Evolutionary conservation across 2,113 vertebrate genomes (phyloP).

Genomic region (Tauraco erythrolophus): DNA sequence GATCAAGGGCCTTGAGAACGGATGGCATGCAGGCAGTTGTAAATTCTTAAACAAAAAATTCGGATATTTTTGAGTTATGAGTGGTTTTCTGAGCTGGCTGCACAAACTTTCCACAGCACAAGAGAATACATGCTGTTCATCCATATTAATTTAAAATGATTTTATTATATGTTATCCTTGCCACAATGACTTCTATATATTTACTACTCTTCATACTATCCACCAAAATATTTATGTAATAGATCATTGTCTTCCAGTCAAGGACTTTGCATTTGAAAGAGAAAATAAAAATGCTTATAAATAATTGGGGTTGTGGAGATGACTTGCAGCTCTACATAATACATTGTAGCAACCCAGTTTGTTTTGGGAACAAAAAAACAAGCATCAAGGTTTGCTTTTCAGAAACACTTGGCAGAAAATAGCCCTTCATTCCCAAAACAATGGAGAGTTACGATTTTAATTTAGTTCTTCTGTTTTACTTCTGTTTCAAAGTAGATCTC

Average conservation of each 20-base stretch:
- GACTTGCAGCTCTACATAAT: not conserved
- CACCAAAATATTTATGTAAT: constrained; percentile 18
- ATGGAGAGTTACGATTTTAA: constrained; percentile 5
- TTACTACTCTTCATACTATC: not conserved
- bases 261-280: constrained; percentile 11
- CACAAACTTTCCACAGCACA: not conserved
- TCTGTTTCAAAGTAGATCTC: constrained; percentile 1
- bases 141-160: constrained; percentile 19
- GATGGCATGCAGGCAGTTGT: not conserved
- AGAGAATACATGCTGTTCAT: not conserved
- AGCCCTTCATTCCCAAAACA: constrained; percentile 1
- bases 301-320: not conserved
- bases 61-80: not conserved
- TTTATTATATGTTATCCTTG: constrained; percentile 26
- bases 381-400: constrained; percentile 10
- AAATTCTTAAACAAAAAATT: not conserved
- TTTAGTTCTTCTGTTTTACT: not conserved
- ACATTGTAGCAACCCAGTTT: not conserved
- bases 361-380: not conserved
- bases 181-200: constrained; percentile 14
- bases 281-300: constrained; percentile 30
- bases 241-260: constrained; percentile 40
- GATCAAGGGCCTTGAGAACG: not conserved
- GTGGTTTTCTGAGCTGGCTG: not conserved
- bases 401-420: constrained; percentile 22